Evolutionary conservation across 2,888 invertebrate genomes (phyloP).

Genomic region (Platynereis dumerilii): DNA sequence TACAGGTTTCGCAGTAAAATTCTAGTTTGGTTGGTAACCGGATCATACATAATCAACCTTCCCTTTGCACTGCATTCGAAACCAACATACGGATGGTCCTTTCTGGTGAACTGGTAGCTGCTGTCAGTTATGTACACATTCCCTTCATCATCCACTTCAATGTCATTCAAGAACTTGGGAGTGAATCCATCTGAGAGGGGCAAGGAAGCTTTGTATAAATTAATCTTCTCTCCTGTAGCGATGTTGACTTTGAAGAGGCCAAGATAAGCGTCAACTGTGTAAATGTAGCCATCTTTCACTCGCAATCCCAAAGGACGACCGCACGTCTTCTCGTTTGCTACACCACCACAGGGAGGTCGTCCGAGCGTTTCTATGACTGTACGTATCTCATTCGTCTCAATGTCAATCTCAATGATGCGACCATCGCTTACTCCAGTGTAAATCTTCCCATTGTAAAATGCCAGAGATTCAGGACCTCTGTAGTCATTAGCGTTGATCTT

Average conservation of each 20-base stretch:
- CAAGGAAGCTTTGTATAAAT: not conserved
- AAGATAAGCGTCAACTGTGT: constrained; percentile 84
- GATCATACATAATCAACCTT: constrained; percentile 78
- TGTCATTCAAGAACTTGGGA: constrained; percentile 72
- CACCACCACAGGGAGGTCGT: constrained; percentile 56
- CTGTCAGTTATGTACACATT: constrained; percentile 91
- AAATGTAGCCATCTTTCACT: constrained; percentile 69
- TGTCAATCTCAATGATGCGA: constrained; percentile 51
- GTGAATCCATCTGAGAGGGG: constrained; percentile 4
- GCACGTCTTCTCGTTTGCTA: constrained; percentile 79
- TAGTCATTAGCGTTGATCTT: constrained; percentile 73
- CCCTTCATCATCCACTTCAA: constrained; percentile 80
- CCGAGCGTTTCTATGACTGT: constrained; percentile 49
- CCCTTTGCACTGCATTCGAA: constrained; percentile 11
- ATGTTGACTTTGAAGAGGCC: constrained; percentile 88
- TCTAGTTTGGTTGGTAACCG: constrained; percentile 76
- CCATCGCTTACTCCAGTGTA: constrained; percentile 74
- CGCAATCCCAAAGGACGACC: constrained; percentile 91
- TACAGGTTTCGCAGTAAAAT: constrained; percentile 78
- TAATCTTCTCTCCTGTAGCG: constrained; percentile 2
- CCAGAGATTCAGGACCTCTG: constrained; percentile 82
- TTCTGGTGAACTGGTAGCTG: constrained; percentile 74
- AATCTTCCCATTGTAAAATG: constrained; percentile 72
- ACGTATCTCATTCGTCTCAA: constrained; percentile 42
- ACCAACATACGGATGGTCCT: constrained; percentile 71